These are phyloP conservation scores for Drosophila mauritiana DNA, from an alignment of 1,140 invertebrate genomes.

Conservation along the genomic window DNA sequence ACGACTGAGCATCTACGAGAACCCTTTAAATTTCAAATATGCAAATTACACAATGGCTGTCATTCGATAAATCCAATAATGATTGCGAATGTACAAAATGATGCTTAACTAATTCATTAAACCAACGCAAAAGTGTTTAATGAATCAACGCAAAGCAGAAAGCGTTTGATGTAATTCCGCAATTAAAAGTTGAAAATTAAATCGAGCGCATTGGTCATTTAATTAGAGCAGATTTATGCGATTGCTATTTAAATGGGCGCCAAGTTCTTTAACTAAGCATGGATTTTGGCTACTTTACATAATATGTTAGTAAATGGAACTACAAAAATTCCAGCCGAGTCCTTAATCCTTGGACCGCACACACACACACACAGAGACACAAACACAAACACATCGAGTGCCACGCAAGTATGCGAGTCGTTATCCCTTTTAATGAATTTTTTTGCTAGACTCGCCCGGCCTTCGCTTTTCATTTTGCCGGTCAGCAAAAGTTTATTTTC, in stretches of 20 bases:
- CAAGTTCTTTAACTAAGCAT: conserved; percentile 11
- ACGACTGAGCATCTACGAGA: conserved; percentile 8
- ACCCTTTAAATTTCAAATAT: background rate
- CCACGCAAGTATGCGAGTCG: conserved; percentile 70
- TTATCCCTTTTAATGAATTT: conserved; percentile 83
- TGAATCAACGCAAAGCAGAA: conserved; percentile 12
- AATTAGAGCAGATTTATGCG: conserved; percentile 59
- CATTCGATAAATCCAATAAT: conserved; percentile 31
- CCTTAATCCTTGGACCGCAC: conserved; percentile 58
- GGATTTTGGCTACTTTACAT: conserved; percentile 58
- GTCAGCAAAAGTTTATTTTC: conserved; percentile 47
- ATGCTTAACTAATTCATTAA: conserved; percentile 43
- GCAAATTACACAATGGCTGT: conserved; percentile 9
- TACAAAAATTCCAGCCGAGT: conserved; percentile 68
- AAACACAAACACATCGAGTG: background rate
- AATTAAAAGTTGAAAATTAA: conserved; percentile 68
- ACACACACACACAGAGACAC: background rate
- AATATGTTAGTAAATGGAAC: conserved; percentile 78
- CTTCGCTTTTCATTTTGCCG: conserved; percentile 58
- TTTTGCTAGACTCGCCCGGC: conserved; percentile 57
- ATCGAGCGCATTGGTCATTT: conserved; percentile 60
- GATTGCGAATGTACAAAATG: conserved; percentile 17
- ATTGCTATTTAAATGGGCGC: conserved; percentile 7
- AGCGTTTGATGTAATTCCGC: conserved; percentile 30
- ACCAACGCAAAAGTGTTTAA: conserved; percentile 48